A percentile compares a stretch with the other conserved stretches of the same genome.
Evolutionary conservation across 2,797 vertebrate genomes (phyloP).

Genomic region (Sandelia bainsii): DNA sequence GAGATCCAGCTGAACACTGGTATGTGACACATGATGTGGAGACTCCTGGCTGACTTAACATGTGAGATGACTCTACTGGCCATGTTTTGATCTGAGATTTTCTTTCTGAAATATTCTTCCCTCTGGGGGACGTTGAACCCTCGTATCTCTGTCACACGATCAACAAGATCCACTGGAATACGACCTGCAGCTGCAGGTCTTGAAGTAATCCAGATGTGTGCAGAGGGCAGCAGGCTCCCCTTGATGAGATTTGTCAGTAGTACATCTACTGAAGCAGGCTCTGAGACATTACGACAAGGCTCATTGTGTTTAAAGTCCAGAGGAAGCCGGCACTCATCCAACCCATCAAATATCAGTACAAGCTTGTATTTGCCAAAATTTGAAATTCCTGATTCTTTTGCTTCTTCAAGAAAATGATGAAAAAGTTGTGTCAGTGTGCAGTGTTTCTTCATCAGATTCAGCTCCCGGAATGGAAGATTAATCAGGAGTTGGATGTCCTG

Average conservation of each 20-base stretch:
- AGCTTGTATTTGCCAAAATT: slow-evolving; percentile 37
- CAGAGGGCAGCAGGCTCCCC: slow-evolving; percentile 40
- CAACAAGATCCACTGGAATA: slow-evolving; percentile 19
- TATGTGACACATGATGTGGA: slow-evolving; percentile 59
- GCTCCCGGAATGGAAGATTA: slow-evolving; percentile 43
- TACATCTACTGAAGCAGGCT: slow-evolving; percentile 7
- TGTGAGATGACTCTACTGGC: slow-evolving; percentile 31
- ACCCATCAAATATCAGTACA: slow-evolving; percentile 44
- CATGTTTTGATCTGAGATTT: slow-evolving; percentile 33
- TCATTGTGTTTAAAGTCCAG: slow-evolving; percentile 30
- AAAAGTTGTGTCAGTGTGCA: slow-evolving; percentile 34
- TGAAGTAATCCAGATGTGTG: slow-evolving; percentile 50
- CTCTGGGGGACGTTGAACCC: slow-evolving; percentile 49
- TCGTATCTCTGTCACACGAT: slow-evolving; percentile 47
- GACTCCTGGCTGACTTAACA: slow-evolving; percentile 34
- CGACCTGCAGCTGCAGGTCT: slow-evolving; percentile 36
- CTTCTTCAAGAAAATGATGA: slow-evolving; percentile 28
- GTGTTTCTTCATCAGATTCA: slow-evolving; percentile 39
- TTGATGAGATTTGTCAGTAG: slow-evolving; percentile 44
- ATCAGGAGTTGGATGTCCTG: slow-evolving; percentile 42
- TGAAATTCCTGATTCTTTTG: slow-evolving; percentile 26
- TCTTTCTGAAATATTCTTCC: slow-evolving; percentile 47
- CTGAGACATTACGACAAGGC: neutral
- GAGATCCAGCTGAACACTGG: slow-evolving; percentile 63
- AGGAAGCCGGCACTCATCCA: slow-evolving; percentile 41